Conservation (phyloP, 1,140 invertebrate species). For the Samia ricini region DNA sequence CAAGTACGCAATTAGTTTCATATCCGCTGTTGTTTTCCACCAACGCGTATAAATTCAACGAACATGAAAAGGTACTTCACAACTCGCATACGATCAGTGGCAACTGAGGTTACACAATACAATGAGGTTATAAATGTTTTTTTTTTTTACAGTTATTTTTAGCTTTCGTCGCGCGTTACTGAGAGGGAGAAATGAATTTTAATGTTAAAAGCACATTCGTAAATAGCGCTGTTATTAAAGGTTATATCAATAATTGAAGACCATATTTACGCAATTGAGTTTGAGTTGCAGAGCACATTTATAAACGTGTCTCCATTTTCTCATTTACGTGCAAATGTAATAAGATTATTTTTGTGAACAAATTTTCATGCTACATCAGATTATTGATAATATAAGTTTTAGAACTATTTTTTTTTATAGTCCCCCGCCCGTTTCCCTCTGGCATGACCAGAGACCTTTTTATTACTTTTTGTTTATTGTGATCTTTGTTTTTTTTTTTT, state of each 20-base stretch:
- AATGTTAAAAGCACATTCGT: background rate
- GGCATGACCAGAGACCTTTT: too few species aligned
- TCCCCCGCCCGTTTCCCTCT: too few species aligned
- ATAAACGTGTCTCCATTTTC: background rate
- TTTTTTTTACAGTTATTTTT: constrained; percentile 15
- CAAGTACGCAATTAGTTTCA: constrained; percentile 43
- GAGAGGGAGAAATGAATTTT: background rate
- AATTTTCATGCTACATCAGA: too few species aligned
- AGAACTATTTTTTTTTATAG: too few species aligned
- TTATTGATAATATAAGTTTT: too few species aligned
- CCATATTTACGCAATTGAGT: background rate
- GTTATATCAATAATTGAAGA: background rate
- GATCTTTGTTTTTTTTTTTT: too few species aligned
- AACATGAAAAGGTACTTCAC: constrained; percentile 15
- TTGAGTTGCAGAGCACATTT: background rate
- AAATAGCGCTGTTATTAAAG: background rate
- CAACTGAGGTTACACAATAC: background rate
- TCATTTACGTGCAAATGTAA: too few species aligned
- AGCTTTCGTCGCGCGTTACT: constrained; percentile 1
- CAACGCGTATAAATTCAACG: constrained; percentile 12
- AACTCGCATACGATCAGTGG: background rate
- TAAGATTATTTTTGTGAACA: too few species aligned
- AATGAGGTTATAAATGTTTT: constrained; percentile 10
- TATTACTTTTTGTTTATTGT: too few species aligned
- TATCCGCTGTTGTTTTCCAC: constrained; percentile 21